phyloP scores from a whole-genome alignment of 2,113 vertebrate genomes.

The Anthoscopus minutus region DNA sequence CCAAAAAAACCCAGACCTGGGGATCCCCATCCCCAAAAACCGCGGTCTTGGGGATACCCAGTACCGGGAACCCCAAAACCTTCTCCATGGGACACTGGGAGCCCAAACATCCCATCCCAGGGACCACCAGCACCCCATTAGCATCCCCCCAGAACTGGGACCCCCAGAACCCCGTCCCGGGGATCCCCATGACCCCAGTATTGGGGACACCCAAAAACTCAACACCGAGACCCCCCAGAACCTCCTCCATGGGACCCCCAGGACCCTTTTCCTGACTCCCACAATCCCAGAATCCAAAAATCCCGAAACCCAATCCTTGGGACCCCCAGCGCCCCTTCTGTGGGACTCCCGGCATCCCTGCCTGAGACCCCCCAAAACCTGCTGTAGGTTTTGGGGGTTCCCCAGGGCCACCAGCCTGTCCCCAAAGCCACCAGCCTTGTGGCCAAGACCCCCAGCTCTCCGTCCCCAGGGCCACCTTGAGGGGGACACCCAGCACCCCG shows the following conservation, averaged over 20 bases:
- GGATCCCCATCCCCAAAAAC: not conserved
- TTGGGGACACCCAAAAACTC: not conserved
- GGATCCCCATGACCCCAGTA: not conserved
- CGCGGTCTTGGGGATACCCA: not conserved
- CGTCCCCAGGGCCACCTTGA: not conserved
- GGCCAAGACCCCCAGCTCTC: no score
- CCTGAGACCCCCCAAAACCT: not conserved
- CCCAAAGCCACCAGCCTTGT: not conserved
- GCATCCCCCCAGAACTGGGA: no score
- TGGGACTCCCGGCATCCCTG: no score
- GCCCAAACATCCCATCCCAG: not conserved
- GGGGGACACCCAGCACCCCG: not conserved
- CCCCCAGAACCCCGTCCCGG: not conserved
- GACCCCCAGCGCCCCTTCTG: not conserved
- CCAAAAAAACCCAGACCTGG: not conserved
- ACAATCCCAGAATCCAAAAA: not conserved
- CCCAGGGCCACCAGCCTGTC: no score
- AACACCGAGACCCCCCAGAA: not conserved
- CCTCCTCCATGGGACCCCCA: not conserved
- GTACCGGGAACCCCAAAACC: not conserved
- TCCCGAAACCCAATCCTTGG: not conserved
- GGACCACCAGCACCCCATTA: not conserved
- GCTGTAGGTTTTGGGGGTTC: no score
- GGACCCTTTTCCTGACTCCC: no score
- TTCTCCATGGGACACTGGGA: not conserved